Percentiles rank a stretch among this genome's conserved stretches.
These are phyloP conservation scores for Leucosticte australis DNA, from an alignment of 2,113 vertebrate genomes.

Conservation along the genomic window DNA sequence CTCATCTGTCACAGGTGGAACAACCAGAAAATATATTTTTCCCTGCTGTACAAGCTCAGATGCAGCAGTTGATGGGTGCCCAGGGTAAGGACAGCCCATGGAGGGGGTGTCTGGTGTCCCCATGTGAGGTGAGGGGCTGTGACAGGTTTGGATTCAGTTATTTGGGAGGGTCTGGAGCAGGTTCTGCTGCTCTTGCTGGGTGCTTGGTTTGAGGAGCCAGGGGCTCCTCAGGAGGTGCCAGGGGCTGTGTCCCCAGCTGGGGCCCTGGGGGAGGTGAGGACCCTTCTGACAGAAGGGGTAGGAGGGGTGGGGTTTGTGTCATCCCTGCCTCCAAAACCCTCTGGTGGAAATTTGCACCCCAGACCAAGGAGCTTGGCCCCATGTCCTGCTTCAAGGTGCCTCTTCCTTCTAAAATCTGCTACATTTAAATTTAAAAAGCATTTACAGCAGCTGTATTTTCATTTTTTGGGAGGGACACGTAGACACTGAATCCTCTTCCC, in stretches of 20 bases:
- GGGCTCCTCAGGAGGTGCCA: too few relatives aligned
- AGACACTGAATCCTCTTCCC: background rate
- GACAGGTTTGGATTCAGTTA: rapidly evolving
- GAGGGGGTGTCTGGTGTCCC: background rate
- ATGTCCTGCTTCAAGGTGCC: background rate
- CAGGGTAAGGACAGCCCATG: background rate
- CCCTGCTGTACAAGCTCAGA: background rate
- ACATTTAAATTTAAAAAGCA: background rate
- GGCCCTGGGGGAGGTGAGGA: too few relatives aligned
- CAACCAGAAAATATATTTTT: too few relatives aligned
- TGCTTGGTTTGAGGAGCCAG: background rate
- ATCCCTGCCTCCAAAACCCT: background rate
- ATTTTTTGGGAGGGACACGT: background rate
- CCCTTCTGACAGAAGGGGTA: background rate
- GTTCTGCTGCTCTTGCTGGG: background rate
- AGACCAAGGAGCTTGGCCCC: background rate
- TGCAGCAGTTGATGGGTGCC: background rate
- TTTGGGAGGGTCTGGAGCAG: background rate
- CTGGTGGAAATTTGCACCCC: background rate
- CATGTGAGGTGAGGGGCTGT: too few relatives aligned
- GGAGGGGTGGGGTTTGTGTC: background rate
- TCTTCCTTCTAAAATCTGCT: background rate
- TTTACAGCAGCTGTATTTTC: background rate
- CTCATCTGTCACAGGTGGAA: background rate
- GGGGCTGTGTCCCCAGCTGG: background rate